These are phyloP conservation scores for Parnassius apollo DNA, from an alignment of 2,888 invertebrate genomes.

Conservation along the genomic window DNA sequence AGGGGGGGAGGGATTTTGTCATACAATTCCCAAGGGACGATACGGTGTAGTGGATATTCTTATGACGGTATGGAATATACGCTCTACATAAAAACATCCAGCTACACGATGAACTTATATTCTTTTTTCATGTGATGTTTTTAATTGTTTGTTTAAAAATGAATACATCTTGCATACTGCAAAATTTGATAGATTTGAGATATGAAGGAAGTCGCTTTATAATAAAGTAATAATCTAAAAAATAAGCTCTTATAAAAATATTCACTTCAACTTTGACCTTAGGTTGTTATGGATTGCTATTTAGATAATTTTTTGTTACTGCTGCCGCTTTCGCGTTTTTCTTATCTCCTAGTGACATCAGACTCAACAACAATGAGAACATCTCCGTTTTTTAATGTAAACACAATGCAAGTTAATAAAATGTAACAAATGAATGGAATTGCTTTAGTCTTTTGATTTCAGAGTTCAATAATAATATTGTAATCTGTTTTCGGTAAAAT, in stretches of 20 bases:
- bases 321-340: constrained; percentile 2
- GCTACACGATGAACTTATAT: too few species aligned
- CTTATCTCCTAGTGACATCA: constrained; percentile 14
- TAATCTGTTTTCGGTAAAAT: constrained; percentile 1
- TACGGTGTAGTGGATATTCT: too few species aligned
- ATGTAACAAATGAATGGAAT: constrained; percentile 5
- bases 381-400: constrained; percentile 8
- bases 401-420: background rate
- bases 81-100: too few species aligned
- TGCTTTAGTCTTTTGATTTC: constrained; percentile 11
- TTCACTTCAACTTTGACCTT: background rate
- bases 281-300: background rate
- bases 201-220: background rate
- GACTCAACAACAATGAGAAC: background rate
- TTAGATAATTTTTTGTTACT: constrained; percentile 1
- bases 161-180: too few species aligned
- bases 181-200: too few species aligned
- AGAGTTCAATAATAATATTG: constrained; percentile 13
- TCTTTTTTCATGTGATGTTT: background rate
- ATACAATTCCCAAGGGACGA: too few species aligned
- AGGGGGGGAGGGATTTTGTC: too few species aligned
- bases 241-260: background rate
- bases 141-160: background rate
- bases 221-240: background rate
- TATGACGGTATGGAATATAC: too few species aligned